These are phyloP conservation scores for Cebus imitator DNA, from an alignment of 2,113 vertebrate genomes.

Conservation along the genomic window DNA sequence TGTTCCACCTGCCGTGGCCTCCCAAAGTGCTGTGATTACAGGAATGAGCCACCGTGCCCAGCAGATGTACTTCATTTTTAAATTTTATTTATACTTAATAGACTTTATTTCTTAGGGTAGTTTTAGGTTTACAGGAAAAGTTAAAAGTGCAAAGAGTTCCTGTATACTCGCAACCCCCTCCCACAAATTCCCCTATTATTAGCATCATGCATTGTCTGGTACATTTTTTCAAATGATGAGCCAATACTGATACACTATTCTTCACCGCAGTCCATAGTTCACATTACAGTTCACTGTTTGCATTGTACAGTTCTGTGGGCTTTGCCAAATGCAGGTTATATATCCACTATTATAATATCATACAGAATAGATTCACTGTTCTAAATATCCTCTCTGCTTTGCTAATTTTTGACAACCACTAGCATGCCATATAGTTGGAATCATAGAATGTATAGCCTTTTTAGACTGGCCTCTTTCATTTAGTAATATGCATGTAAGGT, in stretches of 20 bases:
- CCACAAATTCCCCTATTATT: not conserved
- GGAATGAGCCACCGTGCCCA: too few relatives aligned
- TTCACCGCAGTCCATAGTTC: not conserved
- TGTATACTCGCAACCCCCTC: too few relatives aligned
- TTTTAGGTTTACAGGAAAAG: not conserved
- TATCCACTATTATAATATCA: too few relatives aligned
- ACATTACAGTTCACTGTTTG: not conserved
- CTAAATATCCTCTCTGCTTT: not conserved
- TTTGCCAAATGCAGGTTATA: not conserved
- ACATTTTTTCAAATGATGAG: not conserved
- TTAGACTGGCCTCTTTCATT: not conserved
- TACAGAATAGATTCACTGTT: not conserved
- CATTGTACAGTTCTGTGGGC: not conserved
- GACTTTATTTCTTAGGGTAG: not conserved
- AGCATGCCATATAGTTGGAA: not conserved
- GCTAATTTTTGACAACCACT: not conserved
- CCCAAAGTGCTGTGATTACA: too few relatives aligned
- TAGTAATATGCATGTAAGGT: not conserved
- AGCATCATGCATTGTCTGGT: not conserved
- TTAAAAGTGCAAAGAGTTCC: not conserved
- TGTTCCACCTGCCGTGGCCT: too few relatives aligned
- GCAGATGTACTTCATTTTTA: not conserved
- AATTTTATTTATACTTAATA: not conserved
- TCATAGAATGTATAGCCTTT: not conserved
- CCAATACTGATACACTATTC: not conserved